Base-by-base conservation (phyloP, 2,113 vertebrate genomes). In the Hymenochirus boettgeri region DNA sequence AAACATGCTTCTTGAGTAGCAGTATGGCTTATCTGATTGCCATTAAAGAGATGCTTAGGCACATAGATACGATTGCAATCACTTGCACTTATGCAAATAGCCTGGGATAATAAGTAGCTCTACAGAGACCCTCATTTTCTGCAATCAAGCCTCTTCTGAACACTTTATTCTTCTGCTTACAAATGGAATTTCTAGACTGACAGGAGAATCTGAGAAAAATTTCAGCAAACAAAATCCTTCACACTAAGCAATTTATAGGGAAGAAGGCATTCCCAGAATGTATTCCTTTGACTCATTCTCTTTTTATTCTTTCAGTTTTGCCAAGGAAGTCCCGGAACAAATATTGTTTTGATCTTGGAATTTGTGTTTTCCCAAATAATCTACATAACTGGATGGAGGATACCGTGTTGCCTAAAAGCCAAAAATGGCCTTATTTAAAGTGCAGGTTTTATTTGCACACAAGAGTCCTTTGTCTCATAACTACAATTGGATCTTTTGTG, bases 401-500 rank as follows among this genome's bases (percentile, higher is more conserved):
- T n/a, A n/a, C 23, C 26, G 18, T 27, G 21, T 47, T 5, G 35
- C 54, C 42, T 37, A 22, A 51, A 47, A 33, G 55, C 46, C 33
- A 55, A 60, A 45, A n/a, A n/a, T n/a, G n/a, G n/a, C n/a, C n/a
- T n/a, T n/a, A n/a, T n/a, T n/a, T n/a, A n/a, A 59, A 42, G 46
- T 60, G 33, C 56, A 46, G 31, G 23, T 60, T 58, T 67, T 51
- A 45, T 45, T 45, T 45, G 45, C 35, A 19, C 56, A 67, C 56
- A 67, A 67, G 47, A 37, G 57, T 15, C 37, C 35, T 53, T 67
- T 67, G 57, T 67, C 47, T 67, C 46, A 21, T 60, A 59, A 67
- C 60, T 53, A 67, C 65, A 67, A 67, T 60, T 60, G 65, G 59
- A 60, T 60, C 59, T 57, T 67, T 60, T 67, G 65, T 67, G 48